A percentile compares a stretch with the other conserved stretches of the same genome.
Conservation (phyloP, 30 jellyfish, hydroid and myxozoan species). For the Rhopilema esculentum region DNA sequence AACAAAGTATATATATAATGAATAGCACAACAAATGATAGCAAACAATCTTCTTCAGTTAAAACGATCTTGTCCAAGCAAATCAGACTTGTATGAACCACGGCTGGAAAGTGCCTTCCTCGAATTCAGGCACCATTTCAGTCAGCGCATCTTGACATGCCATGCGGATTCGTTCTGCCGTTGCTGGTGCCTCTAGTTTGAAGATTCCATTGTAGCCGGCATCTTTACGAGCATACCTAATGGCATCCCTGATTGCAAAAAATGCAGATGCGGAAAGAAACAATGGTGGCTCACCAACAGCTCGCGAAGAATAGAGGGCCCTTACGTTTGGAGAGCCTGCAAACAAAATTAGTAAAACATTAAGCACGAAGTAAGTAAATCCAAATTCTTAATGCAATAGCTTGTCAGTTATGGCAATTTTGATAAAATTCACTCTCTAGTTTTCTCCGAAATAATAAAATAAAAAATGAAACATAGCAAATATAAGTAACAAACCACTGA, state of each 20-base stretch:
- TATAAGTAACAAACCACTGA: constrained; percentile 4
- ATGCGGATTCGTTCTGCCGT: constrained; percentile 60
- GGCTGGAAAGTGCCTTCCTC: constrained; percentile 45
- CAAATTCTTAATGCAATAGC: too few species aligned
- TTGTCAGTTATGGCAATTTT: too few species aligned
- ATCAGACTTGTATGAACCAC: constrained; percentile 11
- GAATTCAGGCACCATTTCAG: constrained; percentile 22
- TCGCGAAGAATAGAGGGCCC: constrained; percentile 54
- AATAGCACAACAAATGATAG: too few species aligned
- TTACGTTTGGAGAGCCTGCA: constrained; percentile 44
- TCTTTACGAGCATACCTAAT: constrained; percentile 31
- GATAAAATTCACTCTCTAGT: not conserved
- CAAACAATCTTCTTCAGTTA: too few species aligned
- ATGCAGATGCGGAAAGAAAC: constrained; percentile 50
- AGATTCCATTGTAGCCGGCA: constrained; percentile 25
- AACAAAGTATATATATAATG: too few species aligned
- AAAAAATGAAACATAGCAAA: not conserved
- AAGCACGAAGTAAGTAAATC: too few species aligned
- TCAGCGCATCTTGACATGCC: constrained; percentile 59
- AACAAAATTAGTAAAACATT: too few species aligned
- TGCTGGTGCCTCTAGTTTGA: constrained; percentile 54
- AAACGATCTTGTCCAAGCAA: too few species aligned
- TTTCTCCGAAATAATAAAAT: not conserved
- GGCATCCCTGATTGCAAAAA: constrained; percentile 57
- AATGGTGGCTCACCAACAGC: constrained; percentile 60